These are phyloP conservation scores for Tonatia bakeri DNA, from an alignment of 2,113 vertebrate species.

Conservation along the genomic window DNA sequence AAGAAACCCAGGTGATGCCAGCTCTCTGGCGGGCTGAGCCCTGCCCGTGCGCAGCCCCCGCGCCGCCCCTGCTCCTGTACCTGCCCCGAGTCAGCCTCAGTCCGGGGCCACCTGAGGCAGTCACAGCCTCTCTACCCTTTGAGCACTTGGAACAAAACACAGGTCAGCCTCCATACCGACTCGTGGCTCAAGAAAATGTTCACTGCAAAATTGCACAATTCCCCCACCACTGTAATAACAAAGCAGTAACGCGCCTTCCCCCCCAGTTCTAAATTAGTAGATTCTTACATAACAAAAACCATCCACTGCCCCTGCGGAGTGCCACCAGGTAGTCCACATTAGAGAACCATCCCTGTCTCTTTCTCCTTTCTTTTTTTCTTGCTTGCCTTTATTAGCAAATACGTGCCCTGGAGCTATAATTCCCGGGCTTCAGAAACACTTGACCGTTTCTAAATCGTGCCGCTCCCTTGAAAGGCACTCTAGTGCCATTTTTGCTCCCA, in stretches of 20 bases:
- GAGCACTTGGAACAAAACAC: not conserved
- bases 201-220: not conserved
- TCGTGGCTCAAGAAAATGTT: not conserved
- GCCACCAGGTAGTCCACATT: not conserved
- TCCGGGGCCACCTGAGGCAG: not conserved
- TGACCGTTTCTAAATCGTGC: not conserved
- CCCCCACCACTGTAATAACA: not conserved
- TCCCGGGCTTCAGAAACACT: not conserved
- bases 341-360: not conserved
- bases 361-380: not conserved
- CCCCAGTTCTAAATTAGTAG: not conserved
- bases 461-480: not conserved
- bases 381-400: not conserved
- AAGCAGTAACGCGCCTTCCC: fast-evolving
- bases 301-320: not conserved
- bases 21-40: not conserved
- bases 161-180: too few species aligned
- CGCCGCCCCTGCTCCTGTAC: not conserved
- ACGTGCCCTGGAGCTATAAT: not conserved
- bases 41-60: not conserved
- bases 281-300: not conserved
- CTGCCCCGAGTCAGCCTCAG: not conserved
- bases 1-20: not conserved
- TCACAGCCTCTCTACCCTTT: not conserved
- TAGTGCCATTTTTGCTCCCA: not conserved